Percentiles rank a stretch among this genome's conserved stretches.
Evolutionary conservation across 64 coral and sea anemone genomes (phyloP).

Genomic region (Dendrophyllia cribrosa): DNA sequence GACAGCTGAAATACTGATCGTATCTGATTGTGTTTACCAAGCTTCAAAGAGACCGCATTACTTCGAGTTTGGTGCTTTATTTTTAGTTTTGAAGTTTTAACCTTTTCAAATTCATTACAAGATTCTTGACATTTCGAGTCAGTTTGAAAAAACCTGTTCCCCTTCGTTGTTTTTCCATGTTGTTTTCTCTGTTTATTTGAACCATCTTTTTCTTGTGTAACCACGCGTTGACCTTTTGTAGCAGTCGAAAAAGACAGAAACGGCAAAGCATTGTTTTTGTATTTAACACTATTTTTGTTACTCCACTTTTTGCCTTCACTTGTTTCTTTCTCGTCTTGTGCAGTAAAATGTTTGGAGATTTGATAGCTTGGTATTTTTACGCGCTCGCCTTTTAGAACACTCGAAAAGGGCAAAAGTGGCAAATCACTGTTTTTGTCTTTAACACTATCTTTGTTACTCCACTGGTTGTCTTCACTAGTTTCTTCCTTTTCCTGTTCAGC

Average conservation of each 20-base stretch:
- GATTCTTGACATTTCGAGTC: background rate
- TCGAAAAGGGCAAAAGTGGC: too few species aligned
- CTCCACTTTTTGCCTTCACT: background rate
- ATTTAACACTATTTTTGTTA: background rate
- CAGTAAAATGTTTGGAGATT: background rate
- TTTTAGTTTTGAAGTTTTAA: background rate
- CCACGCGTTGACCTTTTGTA: background rate
- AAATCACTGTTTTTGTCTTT: too few species aligned
- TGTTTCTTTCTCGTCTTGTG: background rate
- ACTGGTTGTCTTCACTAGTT: background rate
- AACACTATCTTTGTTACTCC: background rate
- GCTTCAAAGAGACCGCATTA: background rate
- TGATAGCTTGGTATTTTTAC: background rate
- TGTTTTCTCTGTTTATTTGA: background rate
- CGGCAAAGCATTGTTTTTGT: background rate
- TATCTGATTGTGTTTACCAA: background rate
- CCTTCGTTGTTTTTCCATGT: background rate
- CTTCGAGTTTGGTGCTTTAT: background rate
- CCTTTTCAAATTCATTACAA: background rate
- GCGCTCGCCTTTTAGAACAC: too few species aligned
- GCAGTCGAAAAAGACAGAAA: background rate
- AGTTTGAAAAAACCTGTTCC: background rate
- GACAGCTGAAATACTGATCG: constrained; percentile 20
- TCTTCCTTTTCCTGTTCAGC: background rate
- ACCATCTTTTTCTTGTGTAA: background rate